Conservation (phyloP, 2,797 vertebrate genomes). For the Artibeus lituratus region DNA sequence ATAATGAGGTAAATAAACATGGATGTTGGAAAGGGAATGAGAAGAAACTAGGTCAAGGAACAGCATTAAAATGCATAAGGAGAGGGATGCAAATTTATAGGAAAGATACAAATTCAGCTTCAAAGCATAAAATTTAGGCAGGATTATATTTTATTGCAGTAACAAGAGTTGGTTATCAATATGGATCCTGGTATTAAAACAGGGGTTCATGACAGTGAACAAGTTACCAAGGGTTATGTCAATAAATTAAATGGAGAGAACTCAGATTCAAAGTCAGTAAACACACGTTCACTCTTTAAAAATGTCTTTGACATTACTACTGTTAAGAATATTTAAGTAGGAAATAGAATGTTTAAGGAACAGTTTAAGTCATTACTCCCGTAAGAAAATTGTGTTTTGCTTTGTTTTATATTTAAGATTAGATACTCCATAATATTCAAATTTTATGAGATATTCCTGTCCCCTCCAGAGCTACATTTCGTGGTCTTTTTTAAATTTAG, state of each 20-base stretch:
- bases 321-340: background rate
- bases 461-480: background rate
- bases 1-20: background rate
- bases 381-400: background rate
- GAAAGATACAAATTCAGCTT: background rate
- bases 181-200: background rate
- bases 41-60: background rate
- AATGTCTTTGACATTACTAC: background rate
- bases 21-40: background rate
- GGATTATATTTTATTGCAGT: background rate
- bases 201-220: background rate
- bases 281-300: background rate
- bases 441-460: background rate
- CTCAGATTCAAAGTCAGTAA: background rate
- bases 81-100: background rate
- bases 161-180: background rate
- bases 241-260: background rate
- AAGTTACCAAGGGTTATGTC: background rate
- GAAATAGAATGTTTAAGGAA: background rate
- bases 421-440: background rate
- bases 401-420: slow-evolving; percentile 6
- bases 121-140: background rate
- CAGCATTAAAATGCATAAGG: background rate
- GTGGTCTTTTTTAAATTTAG: background rate
- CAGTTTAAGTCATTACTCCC: background rate